Evolutionary conservation across 2,113 vertebrate genomes (phyloP).

Genomic region (Pungitius pungitius): DNA sequence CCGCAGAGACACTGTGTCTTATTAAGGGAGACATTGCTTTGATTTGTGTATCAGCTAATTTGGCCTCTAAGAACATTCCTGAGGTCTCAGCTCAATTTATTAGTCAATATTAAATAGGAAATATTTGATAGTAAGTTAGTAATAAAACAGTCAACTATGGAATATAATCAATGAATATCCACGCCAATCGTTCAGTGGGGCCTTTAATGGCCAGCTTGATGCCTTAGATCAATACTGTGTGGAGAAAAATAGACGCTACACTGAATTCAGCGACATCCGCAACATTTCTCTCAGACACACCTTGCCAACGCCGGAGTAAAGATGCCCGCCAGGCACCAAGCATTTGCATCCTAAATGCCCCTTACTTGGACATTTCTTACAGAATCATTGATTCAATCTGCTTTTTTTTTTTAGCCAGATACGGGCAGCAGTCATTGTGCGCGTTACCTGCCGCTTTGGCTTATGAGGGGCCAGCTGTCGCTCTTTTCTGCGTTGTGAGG

Average conservation of each 20-base stretch:
- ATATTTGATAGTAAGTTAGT: conserved; percentile 7
- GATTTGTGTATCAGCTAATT: neutral
- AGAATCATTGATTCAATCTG: no score
- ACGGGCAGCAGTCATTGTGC: no score
- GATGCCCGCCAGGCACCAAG: no score
- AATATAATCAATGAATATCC: conserved; percentile 14
- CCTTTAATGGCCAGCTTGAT: conserved; percentile 1
- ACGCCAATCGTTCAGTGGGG: conserved; percentile 12
- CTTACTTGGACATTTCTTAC: no score
- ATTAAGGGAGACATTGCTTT: conserved; percentile 28
- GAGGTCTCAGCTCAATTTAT: conserved; percentile 10
- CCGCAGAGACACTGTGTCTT: conserved; percentile 35
- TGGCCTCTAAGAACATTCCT: neutral
- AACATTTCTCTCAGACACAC: no score
- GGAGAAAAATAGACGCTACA: neutral
- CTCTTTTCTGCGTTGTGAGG: no score
- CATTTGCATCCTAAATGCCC: no score
- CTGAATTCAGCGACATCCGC: no score
- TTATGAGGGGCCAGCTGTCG: no score
- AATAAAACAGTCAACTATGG: conserved; percentile 11
- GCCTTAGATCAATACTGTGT: neutral
- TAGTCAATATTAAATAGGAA: neutral
- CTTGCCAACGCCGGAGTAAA: no score
- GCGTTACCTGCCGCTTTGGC: no score
- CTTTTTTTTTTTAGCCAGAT: no score